These are phyloP conservation scores for Xylota segnis DNA, from an alignment of 2,888 invertebrate species.

Conservation along the genomic window DNA sequence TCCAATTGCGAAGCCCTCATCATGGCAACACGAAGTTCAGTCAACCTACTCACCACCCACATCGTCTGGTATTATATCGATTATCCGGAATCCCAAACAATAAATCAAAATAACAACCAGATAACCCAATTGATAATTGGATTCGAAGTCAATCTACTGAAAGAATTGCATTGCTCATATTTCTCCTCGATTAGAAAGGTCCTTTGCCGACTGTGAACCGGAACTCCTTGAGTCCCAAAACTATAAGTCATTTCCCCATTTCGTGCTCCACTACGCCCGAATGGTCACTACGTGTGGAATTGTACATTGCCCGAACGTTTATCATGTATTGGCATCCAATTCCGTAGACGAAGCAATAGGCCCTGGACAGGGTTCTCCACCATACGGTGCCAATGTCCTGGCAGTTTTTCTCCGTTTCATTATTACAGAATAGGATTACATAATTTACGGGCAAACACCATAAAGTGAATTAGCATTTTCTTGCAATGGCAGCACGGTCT, in stretches of 20 bases:
- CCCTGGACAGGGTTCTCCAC: background rate
- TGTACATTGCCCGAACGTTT: conserved; percentile 14
- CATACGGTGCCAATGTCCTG: conserved; percentile 20
- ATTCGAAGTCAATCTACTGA: conserved; percentile 37
- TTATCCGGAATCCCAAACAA: background rate
- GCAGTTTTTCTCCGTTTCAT: background rate
- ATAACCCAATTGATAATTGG: conserved; percentile 34
- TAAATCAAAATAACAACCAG: conserved; percentile 27
- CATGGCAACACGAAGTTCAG: background rate
- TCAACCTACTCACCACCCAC: background rate
- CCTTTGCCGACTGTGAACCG: background rate
- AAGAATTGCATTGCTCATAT: conserved; percentile 24
- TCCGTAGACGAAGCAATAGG: background rate
- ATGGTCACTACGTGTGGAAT: conserved; percentile 17
- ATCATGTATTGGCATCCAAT: conserved; percentile 28
- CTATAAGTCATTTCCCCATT: conserved; percentile 40
- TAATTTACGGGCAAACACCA: conserved; percentile 30
- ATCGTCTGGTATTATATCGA: background rate
- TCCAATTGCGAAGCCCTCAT: background rate
- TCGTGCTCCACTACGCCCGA: conserved; percentile 10
- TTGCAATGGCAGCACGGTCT: background rate
- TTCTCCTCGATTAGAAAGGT: conserved; percentile 7
- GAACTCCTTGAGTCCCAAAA: conserved; percentile 23
- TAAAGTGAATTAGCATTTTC: conserved; percentile 11
- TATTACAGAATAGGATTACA: conserved; percentile 28